Evolutionary conservation across 2,888 invertebrate species (phyloP), one percentile per base, ranked within the genome.

Genomic region (Chaetogeoica ovagalla): DNA sequence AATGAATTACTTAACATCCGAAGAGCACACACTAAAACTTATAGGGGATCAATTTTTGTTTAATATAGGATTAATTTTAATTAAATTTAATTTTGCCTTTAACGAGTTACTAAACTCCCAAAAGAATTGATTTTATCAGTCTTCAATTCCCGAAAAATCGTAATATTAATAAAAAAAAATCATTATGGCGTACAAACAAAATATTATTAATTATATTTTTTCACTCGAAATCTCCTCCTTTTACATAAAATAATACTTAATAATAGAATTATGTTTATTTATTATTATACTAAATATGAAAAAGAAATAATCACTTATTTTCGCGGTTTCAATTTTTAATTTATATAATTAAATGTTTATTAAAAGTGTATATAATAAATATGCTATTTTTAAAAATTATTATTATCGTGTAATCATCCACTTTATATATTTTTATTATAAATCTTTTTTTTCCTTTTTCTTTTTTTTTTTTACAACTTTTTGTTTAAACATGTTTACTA

Each of bases 121-220:
- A 77, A 70, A 79, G 79, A 79, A 71, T 79, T 79, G 79, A 79
- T 79, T 70, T 69, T 63, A 79, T 79, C 79, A 79, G 79, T 79
- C 79, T 79, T 63, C 70, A 79, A 79, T 79, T 55, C 79, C 63
- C 57, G 37, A 79, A 52, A 71, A 71, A 59, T 30, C 63, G 63
- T 79, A 65, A 66, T 65, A 62, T 52, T 69, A 55, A 21, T 60
- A 77, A 74, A 68, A 68, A 76, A 75, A 73, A 62, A 68, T 68
- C 48, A 60, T 48, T 68, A 76, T 77, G 77, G 77, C 77, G 52
- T 77, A 75, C 65, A 57, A 65, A 55, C 19, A 43, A 19, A 55
- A 19, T 55, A 37, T 59, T 68, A n/a, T 59, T 76, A 76, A 59
- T 68, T 60, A 30, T n/a, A 48, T 55, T 69, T 77, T 69, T 77